Evolutionary conservation across 2,888 invertebrate genomes (phyloP), one percentile per base, ranked within the genome.

Genomic region (Noctua comes): DNA sequence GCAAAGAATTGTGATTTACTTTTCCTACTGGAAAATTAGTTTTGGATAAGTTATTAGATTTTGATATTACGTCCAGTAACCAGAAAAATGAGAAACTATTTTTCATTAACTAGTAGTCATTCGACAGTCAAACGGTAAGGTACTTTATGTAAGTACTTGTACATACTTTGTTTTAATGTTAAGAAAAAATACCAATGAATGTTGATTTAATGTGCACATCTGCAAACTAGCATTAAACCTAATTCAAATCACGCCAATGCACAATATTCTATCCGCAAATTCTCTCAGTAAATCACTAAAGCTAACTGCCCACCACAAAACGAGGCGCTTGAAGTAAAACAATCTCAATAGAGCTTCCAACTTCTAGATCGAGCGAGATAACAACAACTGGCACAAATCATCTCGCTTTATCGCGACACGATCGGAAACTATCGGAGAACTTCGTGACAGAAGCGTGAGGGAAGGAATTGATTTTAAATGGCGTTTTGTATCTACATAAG

Each of bases 371-470:
- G n/a, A 46, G 16, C 16, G 7, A 73, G 43, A 46, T 83, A 72
- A 54, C 70, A 66, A 43, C 74, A 73, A 84, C 74, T 81, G 65
- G 69, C 81, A 86, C 77, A 80, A 83, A 80, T 86, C 80, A 81
- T 78, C 51, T 76, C 75, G 62, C 65, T 69, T 66, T 84, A 84
- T 82, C 87, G 76, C 62, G 31, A 72, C 71, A 24, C 73, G 77
- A 85, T 86, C 79, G 79, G 62, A 76, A 86, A 76, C 87, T 79
- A 81, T 86, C 79, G 71, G 77, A 72, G 57, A 76, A 82, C 76
- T 86, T 82, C 71, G 76, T 79, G 82, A 79, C 77, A 69, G 77
- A 76, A 46, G 73, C 24, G 77, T 72, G 73, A 64, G 70, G n/a
- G 18, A 73, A 68, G 4, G 71, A 83, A 79, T 85, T 83, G 79